Percentiles rank a stretch among this genome's conserved stretches.
phyloP scores from a whole-genome alignment of 2,888 invertebrate species.

The Conistra vaccinii region DNA sequence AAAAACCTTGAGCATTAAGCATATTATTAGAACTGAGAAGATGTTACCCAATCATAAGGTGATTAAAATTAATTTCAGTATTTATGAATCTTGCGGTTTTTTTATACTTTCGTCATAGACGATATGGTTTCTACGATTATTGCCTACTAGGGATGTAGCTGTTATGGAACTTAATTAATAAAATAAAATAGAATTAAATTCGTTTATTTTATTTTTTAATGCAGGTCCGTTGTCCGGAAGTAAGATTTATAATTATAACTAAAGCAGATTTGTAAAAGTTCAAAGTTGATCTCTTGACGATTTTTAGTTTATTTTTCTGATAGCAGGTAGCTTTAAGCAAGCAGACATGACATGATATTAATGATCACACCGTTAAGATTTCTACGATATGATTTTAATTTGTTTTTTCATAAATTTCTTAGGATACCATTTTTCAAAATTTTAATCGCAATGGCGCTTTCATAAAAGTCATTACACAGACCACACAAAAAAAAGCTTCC shows the following conservation, averaged over 20 bases:
- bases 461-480: neutral
- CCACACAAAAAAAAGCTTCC: neutral
- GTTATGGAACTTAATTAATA: neutral
- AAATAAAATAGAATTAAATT: too few relatives aligned
- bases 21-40: conserved; percentile 9
- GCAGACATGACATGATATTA: neutral
- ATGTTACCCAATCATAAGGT: conserved; percentile 16
- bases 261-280: neutral
- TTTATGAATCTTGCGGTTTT: neutral
- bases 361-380: neutral
- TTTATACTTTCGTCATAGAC: conserved; percentile 11
- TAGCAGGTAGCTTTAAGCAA: neutral
- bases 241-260: neutral
- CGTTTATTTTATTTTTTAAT: too few relatives aligned
- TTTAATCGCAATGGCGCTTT: neutral
- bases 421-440: neutral
- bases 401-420: neutral
- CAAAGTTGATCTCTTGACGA: too few relatives aligned
- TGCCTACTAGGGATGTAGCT: neutral
- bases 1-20: conserved; percentile 23
- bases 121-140: conserved; percentile 15
- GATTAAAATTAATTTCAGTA: conserved; percentile 24
- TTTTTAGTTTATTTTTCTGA: neutral
- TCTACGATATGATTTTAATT: too few relatives aligned
- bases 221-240: neutral